Evolutionary conservation across 2,797 vertebrate species (phyloP).

Genomic region (Limnodromus scolopaceus): DNA sequence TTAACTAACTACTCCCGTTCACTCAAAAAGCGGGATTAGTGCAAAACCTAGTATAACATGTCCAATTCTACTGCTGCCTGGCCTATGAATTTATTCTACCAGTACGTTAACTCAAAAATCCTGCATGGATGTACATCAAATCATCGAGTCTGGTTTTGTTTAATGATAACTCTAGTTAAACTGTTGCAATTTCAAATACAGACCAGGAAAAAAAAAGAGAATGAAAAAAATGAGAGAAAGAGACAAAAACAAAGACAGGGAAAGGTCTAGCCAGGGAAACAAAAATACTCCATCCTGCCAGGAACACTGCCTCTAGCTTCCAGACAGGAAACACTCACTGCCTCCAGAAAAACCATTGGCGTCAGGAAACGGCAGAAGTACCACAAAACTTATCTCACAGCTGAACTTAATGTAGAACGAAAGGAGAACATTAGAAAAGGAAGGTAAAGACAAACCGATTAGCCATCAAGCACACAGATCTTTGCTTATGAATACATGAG

Average conservation of each 20-base stretch:
- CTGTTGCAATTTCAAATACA: background rate
- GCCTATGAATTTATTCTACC: background rate
- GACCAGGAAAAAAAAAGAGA: background rate
- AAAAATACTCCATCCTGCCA: conserved; percentile 60
- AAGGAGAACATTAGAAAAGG: background rate
- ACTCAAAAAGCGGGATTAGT: background rate
- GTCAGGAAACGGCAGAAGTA: conserved; percentile 33
- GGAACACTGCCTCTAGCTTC: conserved; percentile 37
- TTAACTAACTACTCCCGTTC: background rate
- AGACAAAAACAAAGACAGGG: conserved; percentile 44
- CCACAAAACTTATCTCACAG: background rate
- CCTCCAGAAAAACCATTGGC: conserved; percentile 48
- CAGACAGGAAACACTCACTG: conserved; percentile 53
- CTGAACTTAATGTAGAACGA: background rate
- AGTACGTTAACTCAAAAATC: background rate
- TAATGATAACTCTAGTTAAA: background rate
- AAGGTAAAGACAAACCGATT: background rate
- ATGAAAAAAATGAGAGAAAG: background rate
- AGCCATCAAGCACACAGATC: background rate
- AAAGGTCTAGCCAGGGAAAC: conserved; percentile 34
- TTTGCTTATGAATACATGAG: background rate
- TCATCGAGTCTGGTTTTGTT: background rate
- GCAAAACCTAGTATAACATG: background rate
- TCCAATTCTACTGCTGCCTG: background rate
- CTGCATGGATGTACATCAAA: background rate